phyloP scores from a whole-genome alignment of 2,113 vertebrate species.

The Antennarius striatus region DNA sequence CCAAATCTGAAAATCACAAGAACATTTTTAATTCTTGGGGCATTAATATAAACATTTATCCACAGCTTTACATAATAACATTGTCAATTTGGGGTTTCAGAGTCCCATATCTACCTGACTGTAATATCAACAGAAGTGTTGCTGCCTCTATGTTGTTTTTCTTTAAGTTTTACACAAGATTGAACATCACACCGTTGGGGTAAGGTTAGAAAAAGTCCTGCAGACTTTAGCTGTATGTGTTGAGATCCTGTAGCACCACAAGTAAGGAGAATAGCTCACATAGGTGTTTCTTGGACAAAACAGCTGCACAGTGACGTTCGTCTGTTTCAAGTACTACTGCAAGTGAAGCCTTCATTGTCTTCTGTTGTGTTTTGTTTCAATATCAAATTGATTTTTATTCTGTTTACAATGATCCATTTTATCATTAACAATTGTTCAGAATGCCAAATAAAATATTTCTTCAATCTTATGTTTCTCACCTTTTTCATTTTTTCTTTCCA shows the following conservation, averaged over 20 bases:
- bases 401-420: slow-evolving; percentile 39
- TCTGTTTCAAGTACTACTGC: not conserved
- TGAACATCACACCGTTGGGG: not conserved
- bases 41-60: not conserved
- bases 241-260: not conserved
- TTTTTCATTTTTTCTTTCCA: not conserved
- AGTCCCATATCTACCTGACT: not conserved
- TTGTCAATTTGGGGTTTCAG: not conserved
- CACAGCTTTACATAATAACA: no score
- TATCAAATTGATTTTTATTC: slow-evolving; percentile 16
- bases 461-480: slow-evolving; percentile 5
- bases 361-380: slow-evolving; percentile 12
- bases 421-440: slow-evolving; percentile 37
- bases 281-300: not conserved
- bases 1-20: not conserved
- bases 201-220: not conserved
- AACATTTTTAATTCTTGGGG: not conserved
- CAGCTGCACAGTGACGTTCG: not conserved
- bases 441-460: slow-evolving; percentile 13
- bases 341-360: slow-evolving; percentile 5
- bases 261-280: not conserved
- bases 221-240: slow-evolving; percentile 1
- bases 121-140: not conserved
- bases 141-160: slow-evolving; percentile 16
- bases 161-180: not conserved